Percentiles rank a stretch among this genome's conserved stretches.
phyloP scores from a whole-genome alignment of 2,888 invertebrate genomes.

The Spodoptera littoralis region DNA sequence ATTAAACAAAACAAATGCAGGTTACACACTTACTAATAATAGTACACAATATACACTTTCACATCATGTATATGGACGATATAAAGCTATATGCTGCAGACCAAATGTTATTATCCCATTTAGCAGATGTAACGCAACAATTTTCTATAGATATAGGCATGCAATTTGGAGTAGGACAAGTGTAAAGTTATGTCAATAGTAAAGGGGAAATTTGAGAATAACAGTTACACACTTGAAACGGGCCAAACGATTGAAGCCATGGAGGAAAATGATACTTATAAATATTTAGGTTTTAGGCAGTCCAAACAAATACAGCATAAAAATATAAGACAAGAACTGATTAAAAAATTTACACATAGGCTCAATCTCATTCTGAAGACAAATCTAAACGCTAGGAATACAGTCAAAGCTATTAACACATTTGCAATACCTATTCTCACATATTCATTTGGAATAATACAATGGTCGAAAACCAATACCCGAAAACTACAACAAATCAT shows the following conservation, averaged over 20 bases:
- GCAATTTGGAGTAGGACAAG: too few species aligned
- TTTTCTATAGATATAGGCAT: too few species aligned
- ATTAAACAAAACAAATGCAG: too few species aligned
- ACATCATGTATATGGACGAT: too few species aligned
- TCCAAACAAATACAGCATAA: constrained; percentile 10
- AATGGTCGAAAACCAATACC: background rate
- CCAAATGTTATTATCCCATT: too few species aligned
- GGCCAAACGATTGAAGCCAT: background rate
- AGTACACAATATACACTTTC: too few species aligned
- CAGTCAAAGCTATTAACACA: constrained; percentile 1
- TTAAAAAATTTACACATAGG: constrained; percentile 1
- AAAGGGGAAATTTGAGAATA: too few species aligned
- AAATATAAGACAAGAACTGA: constrained; percentile 7
- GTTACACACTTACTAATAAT: too few species aligned
- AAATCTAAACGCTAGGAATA: constrained; percentile 1
- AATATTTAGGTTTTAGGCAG: constrained; percentile 14
- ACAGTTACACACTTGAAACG: background rate
- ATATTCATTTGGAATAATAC: constrained; percentile 1
- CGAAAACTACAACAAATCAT: background rate
- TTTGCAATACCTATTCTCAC: background rate
- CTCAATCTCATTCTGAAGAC: background rate
- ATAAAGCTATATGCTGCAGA: too few species aligned
- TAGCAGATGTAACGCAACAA: too few species aligned
- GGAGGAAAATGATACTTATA: constrained; percentile 11
- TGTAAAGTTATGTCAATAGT: too few species aligned